Evolutionary conservation across 2,797 vertebrate genomes (phyloP).

Genomic region (Phrynocephalus forsythii): DNA sequence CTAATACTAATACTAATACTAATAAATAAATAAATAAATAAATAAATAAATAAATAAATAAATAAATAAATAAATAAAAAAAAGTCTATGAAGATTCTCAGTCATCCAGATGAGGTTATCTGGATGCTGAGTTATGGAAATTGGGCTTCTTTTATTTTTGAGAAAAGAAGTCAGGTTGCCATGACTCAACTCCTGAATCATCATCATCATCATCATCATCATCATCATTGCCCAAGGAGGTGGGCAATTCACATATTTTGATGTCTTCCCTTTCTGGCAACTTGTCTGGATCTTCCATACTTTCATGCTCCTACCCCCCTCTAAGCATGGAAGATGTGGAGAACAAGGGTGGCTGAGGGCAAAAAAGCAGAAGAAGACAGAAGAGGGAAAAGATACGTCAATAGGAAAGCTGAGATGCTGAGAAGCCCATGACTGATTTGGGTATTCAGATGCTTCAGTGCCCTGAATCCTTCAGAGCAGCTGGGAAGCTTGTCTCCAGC

Average conservation of each 20-base stretch:
- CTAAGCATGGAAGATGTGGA: neutral
- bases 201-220: no score
- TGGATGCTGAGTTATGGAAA: no score
- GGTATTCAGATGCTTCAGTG: neutral
- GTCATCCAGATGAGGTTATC: no score
- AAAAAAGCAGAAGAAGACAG: neutral
- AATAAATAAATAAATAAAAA: no score
- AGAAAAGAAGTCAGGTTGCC: no score
- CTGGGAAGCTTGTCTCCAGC: slow-evolving; percentile 56
- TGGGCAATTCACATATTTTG: neutral
- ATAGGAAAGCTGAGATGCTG: neutral
- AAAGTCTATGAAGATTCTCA: no score
- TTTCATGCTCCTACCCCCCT: neutral
- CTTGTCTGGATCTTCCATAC: neutral
- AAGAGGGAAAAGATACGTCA: neutral
- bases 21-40: no score
- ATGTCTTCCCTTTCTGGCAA: neutral
- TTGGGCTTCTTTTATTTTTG: no score
- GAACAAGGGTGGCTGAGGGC: neutral
- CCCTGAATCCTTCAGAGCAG: slow-evolving; percentile 50
- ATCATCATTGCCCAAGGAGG: neutral
- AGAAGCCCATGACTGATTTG: neutral
- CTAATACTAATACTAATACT: no score
- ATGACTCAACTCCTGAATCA: no score
- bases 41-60: no score